Evolutionary conservation across 2,797 vertebrate species (phyloP).

Genomic region (Petrocephalus sullivani): DNA sequence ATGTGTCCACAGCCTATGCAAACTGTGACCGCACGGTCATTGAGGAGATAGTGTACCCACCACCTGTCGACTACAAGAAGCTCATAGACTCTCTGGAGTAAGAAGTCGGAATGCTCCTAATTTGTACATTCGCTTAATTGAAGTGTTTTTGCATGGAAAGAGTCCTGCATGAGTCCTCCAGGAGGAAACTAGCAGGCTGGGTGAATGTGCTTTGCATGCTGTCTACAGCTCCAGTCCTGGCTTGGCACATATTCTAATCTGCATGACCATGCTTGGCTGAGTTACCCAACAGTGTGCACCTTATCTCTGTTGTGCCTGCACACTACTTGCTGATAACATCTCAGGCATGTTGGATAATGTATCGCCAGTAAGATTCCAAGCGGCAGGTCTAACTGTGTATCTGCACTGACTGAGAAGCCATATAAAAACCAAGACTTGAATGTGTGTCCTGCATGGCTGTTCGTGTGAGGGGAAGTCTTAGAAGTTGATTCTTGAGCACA

Average conservation of each 20-base stretch:
- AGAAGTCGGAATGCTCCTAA: background rate
- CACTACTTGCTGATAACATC: background rate
- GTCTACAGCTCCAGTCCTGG: background rate
- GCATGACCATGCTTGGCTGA: background rate
- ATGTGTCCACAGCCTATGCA: constrained; percentile 91
- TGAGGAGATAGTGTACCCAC: constrained; percentile 85
- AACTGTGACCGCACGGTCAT: constrained; percentile 90
- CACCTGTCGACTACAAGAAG: constrained; percentile 86
- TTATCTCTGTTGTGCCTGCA: background rate
- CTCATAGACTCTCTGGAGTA: constrained; percentile 90
- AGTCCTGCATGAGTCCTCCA: background rate
- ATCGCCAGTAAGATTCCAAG: background rate
- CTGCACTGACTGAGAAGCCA: background rate
- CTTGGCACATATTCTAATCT: background rate
- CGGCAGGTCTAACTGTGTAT: background rate
- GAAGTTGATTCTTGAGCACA: background rate
- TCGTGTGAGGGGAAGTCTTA: background rate
- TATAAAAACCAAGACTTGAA: background rate
- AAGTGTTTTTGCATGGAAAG: background rate
- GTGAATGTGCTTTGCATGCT: background rate
- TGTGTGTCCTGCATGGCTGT: background rate
- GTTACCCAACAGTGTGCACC: background rate
- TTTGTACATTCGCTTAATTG: background rate
- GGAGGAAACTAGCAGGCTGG: background rate
- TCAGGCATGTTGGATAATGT: background rate